A percentile compares a stretch with the other conserved stretches of the same genome.
These are phyloP conservation scores for Eutolmus rufibarbis DNA, from an alignment of 2,888 invertebrate species.

Conservation along the genomic window DNA sequence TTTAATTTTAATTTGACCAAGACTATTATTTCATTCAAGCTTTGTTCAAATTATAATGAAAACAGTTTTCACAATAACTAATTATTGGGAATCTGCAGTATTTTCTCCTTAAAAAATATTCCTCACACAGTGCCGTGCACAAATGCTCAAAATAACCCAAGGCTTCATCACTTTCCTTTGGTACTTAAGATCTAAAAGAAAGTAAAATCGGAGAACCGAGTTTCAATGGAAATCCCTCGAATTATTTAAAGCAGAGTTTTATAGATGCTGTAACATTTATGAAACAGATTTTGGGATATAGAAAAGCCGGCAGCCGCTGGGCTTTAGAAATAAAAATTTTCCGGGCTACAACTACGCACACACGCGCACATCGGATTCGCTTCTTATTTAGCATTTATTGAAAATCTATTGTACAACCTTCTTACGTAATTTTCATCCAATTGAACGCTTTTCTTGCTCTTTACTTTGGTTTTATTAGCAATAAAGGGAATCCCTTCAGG, in stretches of 20 bases:
- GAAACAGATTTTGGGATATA: background rate
- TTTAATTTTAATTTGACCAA: no score
- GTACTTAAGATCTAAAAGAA: background rate
- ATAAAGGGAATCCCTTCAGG: conserved; percentile 27
- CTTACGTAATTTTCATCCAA: conserved; percentile 43
- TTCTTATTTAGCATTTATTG: conserved; percentile 27
- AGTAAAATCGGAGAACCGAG: background rate
- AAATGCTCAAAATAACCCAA: background rate
- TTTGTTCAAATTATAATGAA: no score
- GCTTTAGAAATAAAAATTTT: background rate
- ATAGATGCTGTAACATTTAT: background rate
- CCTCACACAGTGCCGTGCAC: background rate
- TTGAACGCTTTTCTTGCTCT: conserved; percentile 40
- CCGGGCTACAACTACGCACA: background rate
- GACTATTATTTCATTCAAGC: no score
- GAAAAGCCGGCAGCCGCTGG: background rate
- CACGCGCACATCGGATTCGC: background rate
- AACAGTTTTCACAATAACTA: background rate
- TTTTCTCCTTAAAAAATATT: background rate
- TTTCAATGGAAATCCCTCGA: background rate
- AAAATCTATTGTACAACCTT: conserved; percentile 22
- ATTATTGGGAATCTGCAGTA: background rate
- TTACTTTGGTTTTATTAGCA: conserved; percentile 40
- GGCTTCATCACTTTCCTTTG: background rate
- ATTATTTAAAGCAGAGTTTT: background rate